Base-by-base conservation (phyloP, 2,113 vertebrate genomes). In the Indicator indicator region DNA sequence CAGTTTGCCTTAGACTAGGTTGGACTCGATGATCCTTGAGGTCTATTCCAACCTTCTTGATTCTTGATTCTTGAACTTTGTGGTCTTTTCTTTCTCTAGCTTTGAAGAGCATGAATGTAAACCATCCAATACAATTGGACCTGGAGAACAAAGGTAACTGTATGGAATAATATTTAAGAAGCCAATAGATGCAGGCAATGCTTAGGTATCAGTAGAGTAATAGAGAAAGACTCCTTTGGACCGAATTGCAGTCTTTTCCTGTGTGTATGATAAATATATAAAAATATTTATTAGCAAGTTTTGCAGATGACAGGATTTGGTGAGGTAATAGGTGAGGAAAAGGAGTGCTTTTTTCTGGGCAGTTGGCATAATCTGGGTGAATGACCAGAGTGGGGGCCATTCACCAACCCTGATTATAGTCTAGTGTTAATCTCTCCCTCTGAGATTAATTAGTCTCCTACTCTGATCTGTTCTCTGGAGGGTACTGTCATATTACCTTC, bases 391-490 rank as follows among this genome's bases (percentile, higher is more conserved):
- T 52, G 56, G 46, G 60, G 65, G n/a, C 16, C 59, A 40, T 89
- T 93, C 78, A 82, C n/a, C 48, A 91, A 42, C 8, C 8, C 40
- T 89, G n/a, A 32, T 32, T 78, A 6, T 11, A 72, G 2, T 23
- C 27, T 71, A 23, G 21, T 15, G 28, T 32, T 83, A 78, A 55
- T 88, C 32, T 88, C 8, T 17, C 10, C 65, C 75, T 50, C 52
- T 68, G 86, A 93, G 90, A 92, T 83, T 94, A 95, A 95, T 96
- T 94, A 96, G 28, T 74, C 72, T 96, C 26, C 62, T 90, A 58
- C 80, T 92, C 76, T 64, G 76, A 94, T 67, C 69, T 2, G 0
- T 94, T 90, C 95, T 81, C 83, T 64, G 50, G 94, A 91, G 90
- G 16, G 36, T 86, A 38, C 60, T 60, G 68, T 68, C 38, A 15